phyloP scores from a whole-genome alignment of 2,888 invertebrate species.

The Megaustenia siamemsis region DNA sequence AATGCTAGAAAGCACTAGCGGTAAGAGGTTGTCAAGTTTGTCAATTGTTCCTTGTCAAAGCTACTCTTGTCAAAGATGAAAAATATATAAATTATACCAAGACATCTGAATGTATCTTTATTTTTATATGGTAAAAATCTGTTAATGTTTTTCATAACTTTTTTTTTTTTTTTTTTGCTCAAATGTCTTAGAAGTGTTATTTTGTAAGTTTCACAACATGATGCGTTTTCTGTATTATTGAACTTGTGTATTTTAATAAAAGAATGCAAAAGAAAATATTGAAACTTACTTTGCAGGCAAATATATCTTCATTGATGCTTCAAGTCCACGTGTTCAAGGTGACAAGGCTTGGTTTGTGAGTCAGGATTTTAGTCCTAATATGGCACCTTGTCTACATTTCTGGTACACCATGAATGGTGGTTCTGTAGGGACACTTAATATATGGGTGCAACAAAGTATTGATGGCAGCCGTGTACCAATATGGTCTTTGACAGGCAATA shows the following conservation, averaged over 20 bases:
- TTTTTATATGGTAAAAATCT: too few species aligned
- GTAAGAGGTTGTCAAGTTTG: too few species aligned
- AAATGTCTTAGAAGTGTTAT: too few species aligned
- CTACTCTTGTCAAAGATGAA: too few species aligned
- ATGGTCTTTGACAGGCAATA: slow-evolving; percentile 68
- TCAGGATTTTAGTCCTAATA: slow-evolving; percentile 59
- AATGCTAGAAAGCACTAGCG: too few species aligned
- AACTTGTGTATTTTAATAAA: not conserved
- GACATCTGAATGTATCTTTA: too few species aligned
- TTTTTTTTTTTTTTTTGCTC: too few species aligned
- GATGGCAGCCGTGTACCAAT: slow-evolving; percentile 61
- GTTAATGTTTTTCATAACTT: too few species aligned
- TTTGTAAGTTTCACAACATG: too few species aligned
- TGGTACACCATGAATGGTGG: slow-evolving; percentile 76
- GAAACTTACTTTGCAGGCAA: slow-evolving; percentile 80
- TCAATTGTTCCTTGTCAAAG: too few species aligned
- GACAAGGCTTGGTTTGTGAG: slow-evolving; percentile 79
- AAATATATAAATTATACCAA: too few species aligned
- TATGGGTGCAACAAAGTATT: slow-evolving; percentile 64
- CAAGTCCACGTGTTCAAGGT: slow-evolving; percentile 83
- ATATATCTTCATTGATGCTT: slow-evolving; percentile 78
- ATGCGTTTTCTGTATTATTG: not conserved
- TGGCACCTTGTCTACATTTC: slow-evolving; percentile 67
- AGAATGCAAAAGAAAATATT: not conserved
- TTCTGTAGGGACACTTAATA: slow-evolving; percentile 65